Evolutionary conservation across 2,797 vertebrate genomes (phyloP).

Genomic region (Arrhamphus sclerolepis): DNA sequence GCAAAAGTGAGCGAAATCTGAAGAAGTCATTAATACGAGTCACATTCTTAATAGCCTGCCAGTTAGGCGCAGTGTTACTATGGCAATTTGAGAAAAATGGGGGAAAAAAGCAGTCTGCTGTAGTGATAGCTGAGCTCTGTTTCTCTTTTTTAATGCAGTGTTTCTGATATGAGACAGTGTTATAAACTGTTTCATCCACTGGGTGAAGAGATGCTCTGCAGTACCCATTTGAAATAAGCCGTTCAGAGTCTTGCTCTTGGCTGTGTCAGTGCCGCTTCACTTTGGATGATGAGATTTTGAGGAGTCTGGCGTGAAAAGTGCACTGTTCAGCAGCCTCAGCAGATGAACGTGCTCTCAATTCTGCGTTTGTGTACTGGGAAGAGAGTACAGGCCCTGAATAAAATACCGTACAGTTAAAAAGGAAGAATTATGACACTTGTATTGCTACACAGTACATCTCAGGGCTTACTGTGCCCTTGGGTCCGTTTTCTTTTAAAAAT

Average conservation of each 20-base stretch:
- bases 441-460: slow-evolving; percentile 54
- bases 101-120: slow-evolving; percentile 56
- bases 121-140: slow-evolving; percentile 28
- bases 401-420: slow-evolving; percentile 61
- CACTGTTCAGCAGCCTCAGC: slow-evolving; percentile 75
- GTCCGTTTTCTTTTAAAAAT: slow-evolving; percentile 64
- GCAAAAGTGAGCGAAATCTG: slow-evolving; percentile 32
- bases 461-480: slow-evolving; percentile 55
- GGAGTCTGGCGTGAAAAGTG: slow-evolving; percentile 72
- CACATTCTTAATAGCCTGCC: slow-evolving; percentile 33
- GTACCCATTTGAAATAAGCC: slow-evolving; percentile 53
- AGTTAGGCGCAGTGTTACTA: slow-evolving; percentile 69
- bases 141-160: slow-evolving; percentile 20
- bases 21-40: slow-evolving; percentile 55
- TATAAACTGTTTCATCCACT: slow-evolving; percentile 33
- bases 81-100: slow-evolving; percentile 68
- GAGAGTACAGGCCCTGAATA: slow-evolving; percentile 57
- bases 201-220: slow-evolving; percentile 37
- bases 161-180: slow-evolving; percentile 33
- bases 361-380: slow-evolving; percentile 51
- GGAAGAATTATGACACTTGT: slow-evolving; percentile 58
- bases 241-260: slow-evolving; percentile 55
- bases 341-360: slow-evolving; percentile 59
- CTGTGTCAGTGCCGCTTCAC: slow-evolving; percentile 52
- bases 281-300: slow-evolving; percentile 72